Base-by-base conservation (phyloP, 92 coral and sea anemone genomes). In the Heliopora coerulea region DNA sequence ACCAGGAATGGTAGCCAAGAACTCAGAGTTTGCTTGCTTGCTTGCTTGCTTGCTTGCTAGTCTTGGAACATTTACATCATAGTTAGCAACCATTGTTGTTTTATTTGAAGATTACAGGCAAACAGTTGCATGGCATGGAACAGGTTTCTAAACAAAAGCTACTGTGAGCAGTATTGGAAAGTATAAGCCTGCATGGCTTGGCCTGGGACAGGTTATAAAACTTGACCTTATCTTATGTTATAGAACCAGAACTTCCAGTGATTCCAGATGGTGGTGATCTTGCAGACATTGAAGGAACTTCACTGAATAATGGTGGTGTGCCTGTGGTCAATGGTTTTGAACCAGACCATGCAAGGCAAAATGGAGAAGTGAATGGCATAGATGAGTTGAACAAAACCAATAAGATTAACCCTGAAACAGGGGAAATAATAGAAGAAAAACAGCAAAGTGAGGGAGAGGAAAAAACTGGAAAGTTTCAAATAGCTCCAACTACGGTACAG, bases 221-320 rank as follows among this genome's bases (percentile, higher is more conserved):
- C n/a, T n/a, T n/a, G n/a, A n/a, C n/a, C n/a, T n/a, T n/a, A n/a
- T n/a, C n/a, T 7, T 46, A 15, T 46, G 2, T 8, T 46, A 13
- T 39, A 92, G 98, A 93, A 64, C 98, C 96, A 67, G 98, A 93
- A 75, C 74, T 93, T 46, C 95, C 95, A 8, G 95, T 87, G 11
- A 86, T 96, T 28, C 88, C 96, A 52, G 96, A 83, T 63, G 84
- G 87, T 13, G 80, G 54, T 54, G 80, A 78, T 15, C 59, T 65
- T 15, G 24, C 33, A 24, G 68, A 75, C 21, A 74, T 66, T 21
- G 81, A 74, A 9, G 86, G 27, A 11, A 49, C 23, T 5, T 69
- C 63, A 2, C 17, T 83, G 23, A 72, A 74, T 24, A 85, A 89
- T 30, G 81, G 86, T 2, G 80, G 85, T 49, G 85, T 87, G 3